Conservation (phyloP, 2,888 invertebrate genomes). For the Andrena dorsata region DNA sequence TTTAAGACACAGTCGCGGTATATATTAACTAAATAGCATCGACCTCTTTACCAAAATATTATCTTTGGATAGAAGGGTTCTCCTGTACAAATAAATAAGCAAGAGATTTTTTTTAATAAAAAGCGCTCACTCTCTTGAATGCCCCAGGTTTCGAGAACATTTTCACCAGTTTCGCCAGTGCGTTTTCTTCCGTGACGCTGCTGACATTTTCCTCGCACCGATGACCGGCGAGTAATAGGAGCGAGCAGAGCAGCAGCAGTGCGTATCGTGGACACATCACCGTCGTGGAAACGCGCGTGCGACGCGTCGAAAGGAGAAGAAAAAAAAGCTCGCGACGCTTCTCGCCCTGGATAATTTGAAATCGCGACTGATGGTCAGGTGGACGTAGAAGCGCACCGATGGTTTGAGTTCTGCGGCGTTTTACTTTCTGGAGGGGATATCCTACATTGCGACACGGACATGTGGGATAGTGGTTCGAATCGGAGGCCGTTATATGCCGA, state of each 20-base stretch:
- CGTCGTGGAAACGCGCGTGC: conserved; percentile 18
- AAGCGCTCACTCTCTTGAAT: conserved; percentile 81
- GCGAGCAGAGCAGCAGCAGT: conserved; percentile 54
- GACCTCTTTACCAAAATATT: no score
- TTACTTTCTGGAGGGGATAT: conserved; percentile 72
- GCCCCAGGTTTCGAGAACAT: conserved; percentile 84
- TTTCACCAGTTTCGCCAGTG: conserved; percentile 82
- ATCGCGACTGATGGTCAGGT: conserved; percentile 71
- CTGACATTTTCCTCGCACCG: conserved; percentile 67
- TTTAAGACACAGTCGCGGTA: no score
- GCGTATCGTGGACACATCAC: conserved; percentile 55
- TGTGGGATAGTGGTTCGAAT: conserved; percentile 31
- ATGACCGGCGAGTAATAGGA: conserved; percentile 38
- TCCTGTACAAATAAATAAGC: no score
- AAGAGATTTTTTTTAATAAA: no score
- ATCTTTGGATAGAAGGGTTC: no score
- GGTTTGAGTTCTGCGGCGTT: conserved; percentile 58
- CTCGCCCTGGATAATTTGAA: conserved; percentile 71
- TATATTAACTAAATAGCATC: no score
- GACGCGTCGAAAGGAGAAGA: conserved; percentile 6
- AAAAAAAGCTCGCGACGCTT: conserved; percentile 50
- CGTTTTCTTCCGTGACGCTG: conserved; percentile 71
- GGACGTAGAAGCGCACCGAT: conserved; percentile 48
- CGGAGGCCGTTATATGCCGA: conserved; percentile 3
- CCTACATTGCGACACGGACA: conserved; percentile 53